These are phyloP conservation scores for Neodiprion fabricii DNA, from an alignment of 1,140 invertebrate genomes.

Conservation along the genomic window DNA sequence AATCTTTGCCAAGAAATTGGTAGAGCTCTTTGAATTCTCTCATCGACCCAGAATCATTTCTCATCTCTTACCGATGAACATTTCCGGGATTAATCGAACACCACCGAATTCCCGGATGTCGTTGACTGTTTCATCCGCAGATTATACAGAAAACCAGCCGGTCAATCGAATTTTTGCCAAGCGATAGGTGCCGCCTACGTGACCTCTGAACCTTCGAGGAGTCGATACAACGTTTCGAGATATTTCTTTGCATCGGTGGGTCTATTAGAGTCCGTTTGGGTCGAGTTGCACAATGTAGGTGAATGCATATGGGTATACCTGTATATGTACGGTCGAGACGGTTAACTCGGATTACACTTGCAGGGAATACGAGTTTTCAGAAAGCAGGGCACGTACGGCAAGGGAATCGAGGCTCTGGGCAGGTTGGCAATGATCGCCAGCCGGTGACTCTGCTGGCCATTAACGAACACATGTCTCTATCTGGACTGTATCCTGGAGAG, in stretches of 20 bases:
- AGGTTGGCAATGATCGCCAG: constrained; percentile 60
- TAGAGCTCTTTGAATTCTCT: neutral
- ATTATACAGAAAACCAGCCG: too few relatives aligned
- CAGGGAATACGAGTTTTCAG: constrained; percentile 43
- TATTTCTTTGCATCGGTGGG: neutral
- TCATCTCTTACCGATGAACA: too few relatives aligned
- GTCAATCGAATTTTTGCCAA: too few relatives aligned
- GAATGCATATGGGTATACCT: constrained; percentile 20
- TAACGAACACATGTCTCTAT: constrained; percentile 60
- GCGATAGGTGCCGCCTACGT: neutral
- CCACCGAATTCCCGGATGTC: too few relatives aligned
- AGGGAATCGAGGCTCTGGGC: constrained; percentile 25
- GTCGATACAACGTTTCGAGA: too few relatives aligned
- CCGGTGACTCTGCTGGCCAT: constrained; percentile 58
- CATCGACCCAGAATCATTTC: neutral
- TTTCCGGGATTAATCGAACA: too few relatives aligned
- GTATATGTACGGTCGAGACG: constrained; percentile 36
- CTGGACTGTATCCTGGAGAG: constrained; percentile 26
- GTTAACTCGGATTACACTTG: constrained; percentile 34
- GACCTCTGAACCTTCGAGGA: neutral
- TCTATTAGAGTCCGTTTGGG: constrained; percentile 9
- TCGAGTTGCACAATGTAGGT: constrained; percentile 16
- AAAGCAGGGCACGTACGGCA: constrained; percentile 53
- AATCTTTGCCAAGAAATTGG: neutral
- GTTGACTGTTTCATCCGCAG: too few relatives aligned